Base-by-base conservation (phyloP, 1,140 invertebrate species). In the Adoxophyes honmai region DNA sequence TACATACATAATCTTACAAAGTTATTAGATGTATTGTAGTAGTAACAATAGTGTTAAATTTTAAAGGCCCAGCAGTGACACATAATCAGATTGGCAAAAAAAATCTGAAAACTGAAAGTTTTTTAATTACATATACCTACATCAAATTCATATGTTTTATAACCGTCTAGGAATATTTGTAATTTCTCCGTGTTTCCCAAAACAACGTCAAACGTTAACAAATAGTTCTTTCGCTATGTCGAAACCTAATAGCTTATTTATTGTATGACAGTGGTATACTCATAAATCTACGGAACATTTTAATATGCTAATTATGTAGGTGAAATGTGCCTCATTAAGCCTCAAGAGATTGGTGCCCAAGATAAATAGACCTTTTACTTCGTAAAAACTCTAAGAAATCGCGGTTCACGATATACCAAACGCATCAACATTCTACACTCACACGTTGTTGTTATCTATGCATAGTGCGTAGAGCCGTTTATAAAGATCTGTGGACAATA, bases 231-330 rank as follows among this genome's bases (percentile, higher is more conserved):
- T 28, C 21, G 21, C 21, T 28, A 6, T 28, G 21, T 3, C 21
- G 21, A 28, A 3, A 6, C n/a, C n/a, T n/a, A 6, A 28, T 28
- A 28, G 18, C 10, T 28, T 28, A 48, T 48, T 48, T 48, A 48
- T 48, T 18, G 42, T 48, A 11, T n/a, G 21, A 48, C 21, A 48
- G 21, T 21, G 21, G 2, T 28, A 28, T 28, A 28, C 2, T 28
- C 21, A 6, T 28, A 28, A 28, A 28, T 28, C 21, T 6, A 28
- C 6, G 42, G 11, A 48, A 48, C 42, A n/a, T 48, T 48, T 48
- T 28, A 48, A 16, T 48, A 48, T 48, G 42, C 42, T 48, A 48
- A 48, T 48, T 48, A 48, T 33, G 14, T 48, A 48, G 10, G 42
- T 48, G 42, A 48, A 48, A 48, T 48, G 42, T 48, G 5, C 42